A percentile compares a stretch with the other conserved stretches of the same genome.
Evolutionary conservation across 2,888 invertebrate genomes (phyloP).

Genomic region (Molorchus minor): DNA sequence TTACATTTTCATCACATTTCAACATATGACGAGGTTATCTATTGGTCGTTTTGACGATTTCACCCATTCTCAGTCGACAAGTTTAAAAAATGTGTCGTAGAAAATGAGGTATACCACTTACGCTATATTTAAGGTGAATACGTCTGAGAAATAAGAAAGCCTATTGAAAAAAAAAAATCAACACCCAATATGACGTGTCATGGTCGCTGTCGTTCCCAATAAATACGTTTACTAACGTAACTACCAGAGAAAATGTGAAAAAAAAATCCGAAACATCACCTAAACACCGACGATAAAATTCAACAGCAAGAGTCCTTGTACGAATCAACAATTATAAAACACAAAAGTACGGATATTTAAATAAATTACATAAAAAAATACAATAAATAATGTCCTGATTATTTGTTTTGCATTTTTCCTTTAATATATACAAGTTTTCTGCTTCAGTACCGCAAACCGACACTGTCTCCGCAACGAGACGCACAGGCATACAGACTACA

Average conservation of each 20-base stretch:
- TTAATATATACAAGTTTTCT: constrained; percentile 37
- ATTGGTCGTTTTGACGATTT: neutral
- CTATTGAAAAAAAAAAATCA: neutral
- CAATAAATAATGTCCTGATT: constrained; percentile 37
- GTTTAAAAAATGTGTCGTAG: neutral
- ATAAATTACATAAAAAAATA: constrained; percentile 35
- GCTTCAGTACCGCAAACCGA: constrained; percentile 15
- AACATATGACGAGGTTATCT: neutral
- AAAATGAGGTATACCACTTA: constrained; percentile 1
- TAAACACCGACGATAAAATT: constrained; percentile 9
- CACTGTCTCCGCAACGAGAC: constrained; percentile 22
- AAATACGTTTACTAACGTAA: no score
- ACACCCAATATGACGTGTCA: neutral
- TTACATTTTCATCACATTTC: constrained; percentile 13
- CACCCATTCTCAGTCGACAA: neutral
- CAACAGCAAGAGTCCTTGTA: constrained; percentile 18
- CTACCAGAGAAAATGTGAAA: neutral
- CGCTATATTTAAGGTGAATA: neutral
- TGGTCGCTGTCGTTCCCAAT: neutral
- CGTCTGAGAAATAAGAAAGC: neutral
- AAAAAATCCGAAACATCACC: constrained; percentile 18
- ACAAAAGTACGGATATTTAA: constrained; percentile 30
- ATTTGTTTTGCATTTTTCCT: constrained; percentile 22
- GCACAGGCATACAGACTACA: no score
- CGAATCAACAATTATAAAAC: constrained; percentile 18